Evolutionary conservation across 1,140 invertebrate genomes (phyloP), one percentile per base, ranked within the genome.

Genomic region (Phortica variegata): DNA sequence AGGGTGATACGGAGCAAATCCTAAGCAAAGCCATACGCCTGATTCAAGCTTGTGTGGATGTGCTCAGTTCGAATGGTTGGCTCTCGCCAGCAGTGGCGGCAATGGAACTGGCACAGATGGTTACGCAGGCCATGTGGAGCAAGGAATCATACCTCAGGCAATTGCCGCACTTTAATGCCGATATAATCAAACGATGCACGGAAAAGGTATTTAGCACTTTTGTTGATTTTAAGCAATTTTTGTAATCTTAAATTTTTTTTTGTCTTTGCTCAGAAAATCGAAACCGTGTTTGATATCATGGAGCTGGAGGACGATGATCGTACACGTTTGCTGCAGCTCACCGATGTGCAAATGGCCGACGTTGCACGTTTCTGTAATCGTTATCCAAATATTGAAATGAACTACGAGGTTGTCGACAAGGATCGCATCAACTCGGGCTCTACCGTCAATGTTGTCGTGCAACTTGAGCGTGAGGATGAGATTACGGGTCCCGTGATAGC

Each of bases 51-150:
- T 99, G 96, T 77, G 97, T 99, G 12, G 97, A 99, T 81, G 97
- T 99, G 17, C 79, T 99, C 1, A 95, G 92, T 69, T 97, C 93
- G 15, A 98, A 97, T 68, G 96, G 97, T 20, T 99, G 97, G 97
- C 78, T 99, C 12, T 89, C 91, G 1, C 97, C 97, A 0, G 97
- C 96, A 7, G 90, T 99, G 17, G 93, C 96, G 38, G 95, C 97
- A 60, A 99, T 99, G 97, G 97, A 99, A 79, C 78, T 99, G 47
- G 95, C 97, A 0, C 97, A 99, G 78, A 99, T 99, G 96, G 90
- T 97, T 0, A 98, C 97, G 0, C 97, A 99, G 79, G 96, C 95
- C 2, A 97, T 99, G 95, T 99, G 97, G 95, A 93, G 88, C 47
- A 98, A 97, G 77, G 97, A 99, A 76, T 96, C 93, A 0, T 97